These are phyloP conservation scores for Calypte anna DNA, from an alignment of 2,113 vertebrate genomes.

Conservation along the genomic window DNA sequence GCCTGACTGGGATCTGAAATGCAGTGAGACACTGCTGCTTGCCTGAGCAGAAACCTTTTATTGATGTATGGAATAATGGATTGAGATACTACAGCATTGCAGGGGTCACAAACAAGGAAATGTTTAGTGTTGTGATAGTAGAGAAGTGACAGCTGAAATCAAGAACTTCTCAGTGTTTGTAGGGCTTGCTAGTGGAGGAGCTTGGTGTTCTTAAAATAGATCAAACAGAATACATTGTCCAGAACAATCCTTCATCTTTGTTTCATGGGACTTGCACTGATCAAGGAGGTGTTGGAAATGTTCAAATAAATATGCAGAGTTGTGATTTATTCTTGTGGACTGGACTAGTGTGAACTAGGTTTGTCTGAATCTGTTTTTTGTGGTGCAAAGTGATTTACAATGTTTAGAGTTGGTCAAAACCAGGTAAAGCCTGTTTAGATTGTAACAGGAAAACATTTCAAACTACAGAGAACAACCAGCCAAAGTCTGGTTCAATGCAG, in stretches of 20 bases:
- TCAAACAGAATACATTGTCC: rapidly evolving
- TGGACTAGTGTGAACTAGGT: neutral
- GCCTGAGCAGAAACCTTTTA: rapidly evolving
- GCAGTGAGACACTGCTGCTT: rapidly evolving
- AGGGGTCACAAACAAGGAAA: neutral
- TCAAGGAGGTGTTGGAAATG: neutral
- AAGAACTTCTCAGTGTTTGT: rapidly evolving
- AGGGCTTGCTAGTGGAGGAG: neutral
- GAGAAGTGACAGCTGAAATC: neutral
- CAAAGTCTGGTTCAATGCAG: neutral
- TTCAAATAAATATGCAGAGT: neutral
- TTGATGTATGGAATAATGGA: rapidly evolving
- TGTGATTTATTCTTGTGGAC: neutral
- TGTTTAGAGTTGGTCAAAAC: neutral
- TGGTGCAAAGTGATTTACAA: neutral
- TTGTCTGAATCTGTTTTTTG: neutral
- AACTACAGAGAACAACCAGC: neutral
- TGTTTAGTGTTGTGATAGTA: rapidly evolving
- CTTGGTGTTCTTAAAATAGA: neutral
- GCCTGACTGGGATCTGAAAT: rapidly evolving
- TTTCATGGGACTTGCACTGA: neutral
- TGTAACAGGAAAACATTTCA: neutral
- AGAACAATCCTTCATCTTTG: neutral
- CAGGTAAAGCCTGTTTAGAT: neutral
- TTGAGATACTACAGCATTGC: neutral